phyloP scores from a whole-genome alignment of 1,140 invertebrate species.

The Arion vulgaris region DNA sequence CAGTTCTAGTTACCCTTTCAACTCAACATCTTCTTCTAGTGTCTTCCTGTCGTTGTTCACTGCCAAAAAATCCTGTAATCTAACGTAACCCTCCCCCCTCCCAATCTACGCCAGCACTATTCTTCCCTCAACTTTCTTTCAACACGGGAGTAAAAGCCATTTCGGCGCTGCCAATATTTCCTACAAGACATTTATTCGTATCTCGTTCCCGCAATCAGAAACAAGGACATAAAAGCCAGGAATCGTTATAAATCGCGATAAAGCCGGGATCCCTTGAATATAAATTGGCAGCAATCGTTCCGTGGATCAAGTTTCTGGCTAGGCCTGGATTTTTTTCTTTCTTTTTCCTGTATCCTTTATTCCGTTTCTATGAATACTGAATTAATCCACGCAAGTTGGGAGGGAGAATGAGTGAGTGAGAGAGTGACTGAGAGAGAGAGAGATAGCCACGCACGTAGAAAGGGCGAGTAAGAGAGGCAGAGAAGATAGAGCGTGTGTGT shows the following conservation, averaged over 20 bases:
- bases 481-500: neutral
- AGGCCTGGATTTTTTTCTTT: neutral
- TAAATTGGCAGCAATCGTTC: constrained; percentile 23
- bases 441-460: neutral
- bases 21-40: neutral
- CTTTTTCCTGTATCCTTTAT: neutral
- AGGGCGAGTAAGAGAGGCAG: neutral
- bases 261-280: constrained; percentile 17
- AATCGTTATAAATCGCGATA: constrained; percentile 25
- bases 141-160: neutral
- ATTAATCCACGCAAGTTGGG: neutral
- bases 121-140: neutral
- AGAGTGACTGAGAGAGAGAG: neutral
- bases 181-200: constrained; percentile 5
- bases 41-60: neutral
- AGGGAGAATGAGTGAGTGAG: neutral
- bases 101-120: no score
- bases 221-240: constrained; percentile 5
- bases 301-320: constrained; percentile 3
- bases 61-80: no score
- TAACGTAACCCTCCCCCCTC: neutral
- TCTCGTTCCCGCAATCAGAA: constrained; percentile 12
- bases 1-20: neutral
- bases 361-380: constrained; percentile 18
- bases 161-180: constrained; percentile 1